Evolutionary conservation across 2,113 vertebrate species (phyloP), one percentile per base, ranked within the genome.

Genomic region (Acanthisitta chloris): DNA sequence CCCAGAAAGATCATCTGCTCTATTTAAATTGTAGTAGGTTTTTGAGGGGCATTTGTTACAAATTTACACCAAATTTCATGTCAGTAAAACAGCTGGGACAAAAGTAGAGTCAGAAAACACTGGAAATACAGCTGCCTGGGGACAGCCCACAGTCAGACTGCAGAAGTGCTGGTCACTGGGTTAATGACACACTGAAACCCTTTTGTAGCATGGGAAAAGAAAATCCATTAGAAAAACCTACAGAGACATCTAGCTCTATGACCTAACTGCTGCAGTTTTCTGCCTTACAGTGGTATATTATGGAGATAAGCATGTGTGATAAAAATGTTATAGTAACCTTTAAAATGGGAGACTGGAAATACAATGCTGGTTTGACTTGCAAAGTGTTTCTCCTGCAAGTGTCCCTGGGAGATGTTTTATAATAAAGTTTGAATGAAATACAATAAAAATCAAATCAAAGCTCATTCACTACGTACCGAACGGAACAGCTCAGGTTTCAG

Each of bases 331-430:
- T 26, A 86, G 73, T 66, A 73, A 93, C 43, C 55, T 88, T 86
- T 74, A 81, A 86, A 88, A 94, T 17, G 14, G 38, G 51, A 62
- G 62, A 66, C 46, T 83, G 82, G 92, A 92, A 94, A 88, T 51
- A 64, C 52, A 88, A 64, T 19, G 76, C 86, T 88, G 46, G 13
- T 86, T 73, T 95, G 70, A 86, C 55, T 93, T 88, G 83, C 72
- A 43, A 90, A 88, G 55, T 31, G 72, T 51, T 93, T 81, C 80
- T 91, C 64, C 28, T 81, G 67, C 82, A 86, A 95, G 94, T 66
- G 86, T 95, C 83, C 95, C 94, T 88, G 76, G 67, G 94, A 96
- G 94, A 92, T 92, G 51, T 92, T 95, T 94, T 88, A 95, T 88
- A 86, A 92, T 78, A 71, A 83, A 90, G 64, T 81, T 83, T 86